Evolutionary conservation across 2,113 vertebrate genomes (phyloP), one percentile per base, ranked within the genome.

Genomic region (Talpa occidentalis): DNA sequence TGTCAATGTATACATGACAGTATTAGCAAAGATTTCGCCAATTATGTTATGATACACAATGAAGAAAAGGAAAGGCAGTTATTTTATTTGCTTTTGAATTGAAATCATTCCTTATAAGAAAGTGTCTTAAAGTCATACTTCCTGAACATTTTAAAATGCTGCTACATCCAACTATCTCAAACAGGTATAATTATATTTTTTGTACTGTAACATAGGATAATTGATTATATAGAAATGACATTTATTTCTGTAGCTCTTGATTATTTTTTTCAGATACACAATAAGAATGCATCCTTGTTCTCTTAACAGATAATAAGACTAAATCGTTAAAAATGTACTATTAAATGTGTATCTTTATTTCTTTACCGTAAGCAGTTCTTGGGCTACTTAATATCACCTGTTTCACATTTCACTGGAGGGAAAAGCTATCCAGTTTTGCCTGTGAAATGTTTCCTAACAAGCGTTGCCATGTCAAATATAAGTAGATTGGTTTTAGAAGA

Each of bases 401-500:
- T 69, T 95, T 59, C 56, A 88, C 28, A 81, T 81, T 94, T 85
- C 47, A 78, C 62, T 69, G n/a, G 37, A 77, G 28, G 59, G 4
- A 91, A 92, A 19, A 95, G 62, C 60, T 86, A 52, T 35, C 10
- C 40, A 66, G 19, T 80, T 91, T 77, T 59, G 70, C 26, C 77
- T 70, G 88, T 88, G 90, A 95, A 95, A 94, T 84, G n/a, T 84
- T 95, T 96, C 56, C 76, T 95, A 96, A 89, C 80, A 96, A 93
- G 80, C 49, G 77, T 77, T 70, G 21, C 60, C 73, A 81, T 96
- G 94, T 95, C 66, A 80, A 96, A 94, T 95, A 47, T 81, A 96
- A 91, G 72, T 96, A 73, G 70, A 95, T 74, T 88, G 80, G 76
- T 37, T 84, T 92, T 84, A 95, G 83, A 62, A 91, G 92, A 95